phyloP scores from a whole-genome alignment of 2,888 invertebrate genomes.

The Drosophila dives region DNA sequence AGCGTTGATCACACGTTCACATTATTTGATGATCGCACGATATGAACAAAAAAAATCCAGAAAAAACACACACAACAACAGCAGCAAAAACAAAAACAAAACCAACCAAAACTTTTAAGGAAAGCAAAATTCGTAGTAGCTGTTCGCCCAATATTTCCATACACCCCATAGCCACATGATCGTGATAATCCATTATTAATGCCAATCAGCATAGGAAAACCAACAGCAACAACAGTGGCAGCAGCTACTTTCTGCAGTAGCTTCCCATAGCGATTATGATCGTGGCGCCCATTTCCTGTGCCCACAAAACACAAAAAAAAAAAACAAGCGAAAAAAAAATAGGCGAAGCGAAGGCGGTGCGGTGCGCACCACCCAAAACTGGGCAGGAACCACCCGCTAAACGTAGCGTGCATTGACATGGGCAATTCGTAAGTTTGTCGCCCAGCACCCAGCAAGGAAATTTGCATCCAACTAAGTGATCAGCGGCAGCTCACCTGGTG shows the following conservation, averaged over 20 bases:
- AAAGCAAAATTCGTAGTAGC: conserved; percentile 53
- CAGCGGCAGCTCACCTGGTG: conserved; percentile 63
- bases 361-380: conserved; percentile 49
- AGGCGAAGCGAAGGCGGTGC: conserved; percentile 8
- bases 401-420: conserved; percentile 67
- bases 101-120: conserved; percentile 45
- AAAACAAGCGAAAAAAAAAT: background rate
- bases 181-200: conserved; percentile 86
- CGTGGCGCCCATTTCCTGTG: conserved; percentile 69
- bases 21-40: conserved; percentile 84
- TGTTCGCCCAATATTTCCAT: conserved; percentile 82
- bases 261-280: conserved; percentile 78
- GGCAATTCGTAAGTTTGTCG: conserved; percentile 84
- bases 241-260: conserved; percentile 45
- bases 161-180: conserved; percentile 65
- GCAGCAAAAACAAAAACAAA: conserved; percentile 10
- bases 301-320: background rate
- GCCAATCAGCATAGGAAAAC: conserved; percentile 84
- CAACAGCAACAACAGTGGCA: conserved; percentile 37
- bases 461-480: conserved; percentile 68
- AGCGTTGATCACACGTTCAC: conserved; percentile 82
- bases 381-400: conserved; percentile 55
- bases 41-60: conserved; percentile 62
- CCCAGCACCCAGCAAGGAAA: conserved; percentile 65
- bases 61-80: conserved; percentile 14